A percentile compares a stretch with the other conserved stretches of the same genome.
These are phyloP conservation scores for Drosophila stalkeri DNA, from an alignment of 2,888 invertebrate species.

Conservation along the genomic window DNA sequence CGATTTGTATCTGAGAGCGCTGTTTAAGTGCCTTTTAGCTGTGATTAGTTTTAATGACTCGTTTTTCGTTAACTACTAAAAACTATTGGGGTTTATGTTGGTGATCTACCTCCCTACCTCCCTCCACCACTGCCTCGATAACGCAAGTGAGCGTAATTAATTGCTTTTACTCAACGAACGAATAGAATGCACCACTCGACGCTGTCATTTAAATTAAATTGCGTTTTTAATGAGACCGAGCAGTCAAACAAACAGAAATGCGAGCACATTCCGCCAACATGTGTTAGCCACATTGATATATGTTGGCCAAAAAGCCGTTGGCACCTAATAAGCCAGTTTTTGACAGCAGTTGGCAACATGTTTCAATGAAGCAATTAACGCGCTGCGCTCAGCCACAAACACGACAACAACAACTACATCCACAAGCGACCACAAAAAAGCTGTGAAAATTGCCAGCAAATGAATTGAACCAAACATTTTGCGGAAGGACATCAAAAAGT, in stretches of 20 bases:
- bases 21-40: slow-evolving; percentile 75
- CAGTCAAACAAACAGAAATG: slow-evolving; percentile 1
- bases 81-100: slow-evolving; percentile 31
- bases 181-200: slow-evolving; percentile 49
- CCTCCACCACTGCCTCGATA: slow-evolving; percentile 16
- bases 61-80: slow-evolving; percentile 37
- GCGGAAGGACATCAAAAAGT: slow-evolving; percentile 72
- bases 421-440: slow-evolving; percentile 48
- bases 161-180: slow-evolving; percentile 40
- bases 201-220: slow-evolving; percentile 70
- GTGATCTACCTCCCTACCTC: neutral
- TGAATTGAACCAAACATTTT: slow-evolving; percentile 78
- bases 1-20: slow-evolving; percentile 68
- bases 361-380: slow-evolving; percentile 82
- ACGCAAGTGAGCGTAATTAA: slow-evolving; percentile 48
- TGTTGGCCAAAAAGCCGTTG: slow-evolving; percentile 65
- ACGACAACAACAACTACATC: slow-evolving; percentile 35
- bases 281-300: slow-evolving; percentile 43
- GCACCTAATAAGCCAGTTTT: slow-evolving; percentile 72
- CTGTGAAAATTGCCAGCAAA: slow-evolving; percentile 64
- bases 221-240: slow-evolving; percentile 68
- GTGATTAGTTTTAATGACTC: slow-evolving; percentile 74
- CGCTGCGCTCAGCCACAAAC: slow-evolving; percentile 26
- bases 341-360: slow-evolving; percentile 61
- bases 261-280: slow-evolving; percentile 16